Percentiles rank a stretch among this genome's conserved stretches.
These are phyloP conservation scores for Ricordea florida DNA, from an alignment of 92 coral and sea anemone genomes.

Conservation along the genomic window DNA sequence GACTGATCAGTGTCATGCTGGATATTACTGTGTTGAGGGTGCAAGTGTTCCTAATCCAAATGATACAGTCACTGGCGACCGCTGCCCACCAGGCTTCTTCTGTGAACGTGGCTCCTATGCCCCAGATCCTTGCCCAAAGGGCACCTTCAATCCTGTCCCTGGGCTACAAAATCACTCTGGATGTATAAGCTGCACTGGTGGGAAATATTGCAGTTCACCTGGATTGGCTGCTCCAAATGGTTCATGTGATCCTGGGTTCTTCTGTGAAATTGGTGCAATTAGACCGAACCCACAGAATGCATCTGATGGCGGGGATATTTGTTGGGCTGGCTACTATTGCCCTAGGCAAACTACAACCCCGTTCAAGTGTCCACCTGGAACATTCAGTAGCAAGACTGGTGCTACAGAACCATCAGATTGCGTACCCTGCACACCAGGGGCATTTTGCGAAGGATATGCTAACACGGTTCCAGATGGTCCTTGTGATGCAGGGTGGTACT, in stretches of 20 bases:
- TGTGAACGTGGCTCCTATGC: slow-evolving; percentile 74
- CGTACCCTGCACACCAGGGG: slow-evolving; percentile 90
- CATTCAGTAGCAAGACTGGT: slow-evolving; percentile 81
- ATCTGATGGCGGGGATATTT: slow-evolving; percentile 77
- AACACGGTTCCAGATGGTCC: slow-evolving; percentile 73
- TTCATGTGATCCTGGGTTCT: slow-evolving; percentile 88
- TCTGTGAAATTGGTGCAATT: slow-evolving; percentile 84
- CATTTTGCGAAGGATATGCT: slow-evolving; percentile 92
- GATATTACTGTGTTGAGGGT: slow-evolving; percentile 88
- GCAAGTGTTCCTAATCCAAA: slow-evolving; percentile 91
- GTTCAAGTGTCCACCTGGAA: slow-evolving; percentile 97
- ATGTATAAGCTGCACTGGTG: slow-evolving; percentile 93
- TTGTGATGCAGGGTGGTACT: slow-evolving; percentile 97
- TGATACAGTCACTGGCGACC: slow-evolving; percentile 85
- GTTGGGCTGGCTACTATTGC: slow-evolving; percentile 89
- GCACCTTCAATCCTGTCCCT: slow-evolving; percentile 85
- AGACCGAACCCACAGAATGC: slow-evolving; percentile 78
- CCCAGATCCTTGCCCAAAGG: slow-evolving; percentile 89
- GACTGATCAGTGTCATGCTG: slow-evolving; percentile 86
- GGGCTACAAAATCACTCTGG: slow-evolving; percentile 66
- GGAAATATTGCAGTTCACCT: slow-evolving; percentile 73
- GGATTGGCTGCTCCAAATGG: slow-evolving; percentile 94
- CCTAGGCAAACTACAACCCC: slow-evolving; percentile 88
- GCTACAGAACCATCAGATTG: slow-evolving; percentile 84
- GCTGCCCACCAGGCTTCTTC: slow-evolving; percentile 88